Conservation (phyloP, 2,888 invertebrate species). For the Panorpa germanica region DNA sequence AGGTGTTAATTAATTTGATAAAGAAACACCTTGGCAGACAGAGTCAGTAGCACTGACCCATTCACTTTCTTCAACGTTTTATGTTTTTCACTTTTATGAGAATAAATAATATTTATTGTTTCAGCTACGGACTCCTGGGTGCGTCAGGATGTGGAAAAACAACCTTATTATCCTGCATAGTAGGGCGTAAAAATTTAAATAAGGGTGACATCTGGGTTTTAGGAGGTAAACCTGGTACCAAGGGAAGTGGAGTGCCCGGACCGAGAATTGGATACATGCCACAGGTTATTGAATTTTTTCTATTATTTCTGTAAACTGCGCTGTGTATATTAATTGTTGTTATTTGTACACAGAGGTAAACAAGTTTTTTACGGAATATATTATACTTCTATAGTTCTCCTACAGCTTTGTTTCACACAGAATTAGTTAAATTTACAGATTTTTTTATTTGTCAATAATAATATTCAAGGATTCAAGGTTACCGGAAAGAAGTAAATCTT, state of each 20-base stretch:
- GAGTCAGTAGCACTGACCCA: no score
- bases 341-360: no score
- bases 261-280: conserved; percentile 75
- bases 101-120: conserved; percentile 11
- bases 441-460: not conserved
- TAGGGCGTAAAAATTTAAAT: conserved; percentile 55
- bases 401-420: no score
- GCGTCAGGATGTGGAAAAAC: conserved; percentile 87
- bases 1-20: no score
- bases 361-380: not conserved
- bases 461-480: no score
- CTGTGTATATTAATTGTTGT: no score
- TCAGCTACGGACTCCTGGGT: conserved; percentile 70
- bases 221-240: conserved; percentile 47
- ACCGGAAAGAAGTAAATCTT: no score
- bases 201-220: conserved; percentile 56
- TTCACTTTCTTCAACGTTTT: not conserved
- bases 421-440: not conserved
- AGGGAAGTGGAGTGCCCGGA: conserved; percentile 48
- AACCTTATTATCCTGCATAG: conserved; percentile 66
- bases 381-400: no score
- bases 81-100: not conserved
- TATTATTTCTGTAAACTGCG: not conserved
- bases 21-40: no score
- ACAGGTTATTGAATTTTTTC: conserved; percentile 32